Percentiles rank a stretch among this genome's conserved stretches.
These are phyloP conservation scores for Syrista parreyssii DNA, from an alignment of 2,888 invertebrate species.

Conservation along the genomic window DNA sequence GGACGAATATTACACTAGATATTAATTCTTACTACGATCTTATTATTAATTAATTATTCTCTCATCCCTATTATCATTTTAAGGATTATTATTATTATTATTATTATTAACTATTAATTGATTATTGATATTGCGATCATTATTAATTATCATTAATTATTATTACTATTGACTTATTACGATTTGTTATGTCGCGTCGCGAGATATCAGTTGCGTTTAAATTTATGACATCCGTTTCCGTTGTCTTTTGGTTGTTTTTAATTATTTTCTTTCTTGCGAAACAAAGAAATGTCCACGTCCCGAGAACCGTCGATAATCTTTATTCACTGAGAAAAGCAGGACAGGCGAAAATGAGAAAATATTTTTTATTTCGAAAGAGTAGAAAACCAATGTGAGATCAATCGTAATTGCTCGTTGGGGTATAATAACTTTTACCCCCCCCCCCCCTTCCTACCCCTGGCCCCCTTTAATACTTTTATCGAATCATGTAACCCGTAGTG, in stretches of 20 bases:
- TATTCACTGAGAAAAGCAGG: neutral
- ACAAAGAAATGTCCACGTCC: neutral
- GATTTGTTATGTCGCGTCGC: slow-evolving; percentile 3
- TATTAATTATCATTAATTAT: slow-evolving; percentile 39
- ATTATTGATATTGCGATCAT: slow-evolving; percentile 46
- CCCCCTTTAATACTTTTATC: neutral
- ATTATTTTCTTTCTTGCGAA: neutral
- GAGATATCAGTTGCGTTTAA: neutral
- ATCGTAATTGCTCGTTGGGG: neutral
- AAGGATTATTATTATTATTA: slow-evolving; percentile 5
- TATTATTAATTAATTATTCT: neutral
- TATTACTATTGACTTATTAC: slow-evolving; percentile 38
- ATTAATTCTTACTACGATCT: slow-evolving; percentile 44
- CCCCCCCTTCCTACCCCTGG: too few relatives aligned
- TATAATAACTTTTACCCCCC: neutral
- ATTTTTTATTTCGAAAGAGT: neutral
- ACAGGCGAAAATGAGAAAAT: neutral
- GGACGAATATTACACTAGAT: slow-evolving; percentile 58
- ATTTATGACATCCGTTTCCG: neutral
- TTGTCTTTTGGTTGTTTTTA: neutral
- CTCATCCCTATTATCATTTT: neutral
- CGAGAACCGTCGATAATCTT: neutral
- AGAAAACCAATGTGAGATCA: neutral
- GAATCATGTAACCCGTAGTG: neutral
- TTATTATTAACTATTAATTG: slow-evolving; percentile 18